Evolutionary conservation across 2,113 vertebrate species (phyloP), one percentile per base, ranked within the genome.

Genomic region (Trematomus loennbergii): DNA sequence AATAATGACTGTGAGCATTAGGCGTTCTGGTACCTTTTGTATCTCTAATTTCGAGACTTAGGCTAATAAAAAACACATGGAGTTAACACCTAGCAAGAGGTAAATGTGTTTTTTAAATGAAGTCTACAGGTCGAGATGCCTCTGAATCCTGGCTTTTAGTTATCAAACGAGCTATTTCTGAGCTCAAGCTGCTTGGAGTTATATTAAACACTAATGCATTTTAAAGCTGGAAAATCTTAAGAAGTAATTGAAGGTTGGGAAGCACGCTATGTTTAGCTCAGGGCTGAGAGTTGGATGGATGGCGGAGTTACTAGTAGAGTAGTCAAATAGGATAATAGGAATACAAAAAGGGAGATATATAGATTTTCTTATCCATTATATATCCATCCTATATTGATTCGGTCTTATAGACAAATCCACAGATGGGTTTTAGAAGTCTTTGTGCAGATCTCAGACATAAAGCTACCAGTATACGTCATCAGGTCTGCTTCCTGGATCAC

Each of bases 31-130:
- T 75, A 71, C 60, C 60, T 58, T 76, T 29, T 46, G 53, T 40
- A 20, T 45, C 50, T 46, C 29, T 65, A 83, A 86, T 87, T 52
- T 60, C 81, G 48, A 63, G 54, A 71, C 20, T 79, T 36, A 68
- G 18, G 13, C 43, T 86, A 72, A 92, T 76, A 70, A 40, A 59
- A 78, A 92, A 72, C 88, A 92, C 73, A 88, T 87, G 87, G 68
- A 25, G 17, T 17, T 16, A 43, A 83, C 70, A 83, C 78, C 76
- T 84, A 50, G 57, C 29, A 81, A 59, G 13, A 69, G 76, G 72
- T 43, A 82, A 17, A 57, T 67, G 62, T 18, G 46, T 80, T 73
- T 70, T 67, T 45, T 53, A 71, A 15, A 65, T 57, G 46, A 62
- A 71, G 79, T 83, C 77, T 81, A 57, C 45, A 9, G 61, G 82